phyloP scores from a whole-genome alignment of 2,797 vertebrate species.

The Emys orbicularis region DNA sequence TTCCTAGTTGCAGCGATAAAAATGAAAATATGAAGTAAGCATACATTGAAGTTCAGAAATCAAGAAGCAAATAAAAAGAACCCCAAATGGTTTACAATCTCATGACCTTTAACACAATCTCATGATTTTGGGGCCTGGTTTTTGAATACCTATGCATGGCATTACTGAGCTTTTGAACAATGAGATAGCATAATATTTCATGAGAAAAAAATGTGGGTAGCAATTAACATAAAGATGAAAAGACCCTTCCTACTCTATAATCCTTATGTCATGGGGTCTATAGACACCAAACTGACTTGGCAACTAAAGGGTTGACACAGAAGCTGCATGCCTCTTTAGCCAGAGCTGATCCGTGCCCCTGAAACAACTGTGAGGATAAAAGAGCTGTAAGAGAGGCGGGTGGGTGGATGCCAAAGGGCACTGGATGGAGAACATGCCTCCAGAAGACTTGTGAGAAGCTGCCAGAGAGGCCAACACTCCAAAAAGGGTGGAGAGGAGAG shows the following conservation, averaged over 20 bases:
- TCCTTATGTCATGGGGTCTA: too few relatives aligned
- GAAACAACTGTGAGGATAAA: too few relatives aligned
- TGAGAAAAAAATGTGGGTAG: constrained; percentile 36
- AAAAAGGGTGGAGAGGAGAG: too few relatives aligned
- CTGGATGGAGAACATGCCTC: too few relatives aligned
- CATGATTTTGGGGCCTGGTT: constrained; percentile 28
- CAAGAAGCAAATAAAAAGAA: constrained; percentile 29
- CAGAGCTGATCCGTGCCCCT: too few relatives aligned
- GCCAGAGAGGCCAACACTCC: too few relatives aligned
- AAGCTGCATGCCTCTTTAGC: too few relatives aligned
- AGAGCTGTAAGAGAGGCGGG: too few relatives aligned
- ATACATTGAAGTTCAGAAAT: background rate
- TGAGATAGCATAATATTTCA: constrained; percentile 39
- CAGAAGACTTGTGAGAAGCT: too few relatives aligned
- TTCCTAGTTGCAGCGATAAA: background rate
- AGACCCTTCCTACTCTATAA: background rate
- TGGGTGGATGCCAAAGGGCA: too few relatives aligned
- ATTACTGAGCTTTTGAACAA: constrained; percentile 21
- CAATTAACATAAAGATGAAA: constrained; percentile 24
- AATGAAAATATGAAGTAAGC: constrained; percentile 4
- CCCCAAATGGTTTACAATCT: background rate
- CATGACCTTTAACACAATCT: background rate
- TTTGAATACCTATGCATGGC: constrained; percentile 41
- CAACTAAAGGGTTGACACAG: too few relatives aligned
- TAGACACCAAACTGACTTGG: too few relatives aligned